Evolutionary conservation across 2,888 invertebrate genomes (phyloP).

Genomic region (Polydrusus tereticollis): DNA sequence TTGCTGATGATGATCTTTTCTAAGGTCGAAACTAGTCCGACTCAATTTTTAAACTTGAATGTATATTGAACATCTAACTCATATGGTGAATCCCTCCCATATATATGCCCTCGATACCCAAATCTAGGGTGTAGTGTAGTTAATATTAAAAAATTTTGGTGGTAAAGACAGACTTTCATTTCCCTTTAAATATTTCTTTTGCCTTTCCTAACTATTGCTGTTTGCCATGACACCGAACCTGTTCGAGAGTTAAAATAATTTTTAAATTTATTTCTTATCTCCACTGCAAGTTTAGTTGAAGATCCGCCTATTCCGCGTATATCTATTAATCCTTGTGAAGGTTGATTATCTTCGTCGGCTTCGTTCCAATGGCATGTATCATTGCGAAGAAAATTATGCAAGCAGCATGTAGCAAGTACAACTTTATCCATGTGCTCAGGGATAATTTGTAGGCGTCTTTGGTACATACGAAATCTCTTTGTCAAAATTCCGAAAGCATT

Average conservation of each 20-base stretch:
- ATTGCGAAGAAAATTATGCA: constrained; percentile 32
- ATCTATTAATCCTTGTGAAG: too few relatives aligned
- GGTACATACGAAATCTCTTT: not conserved
- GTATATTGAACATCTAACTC: too few relatives aligned
- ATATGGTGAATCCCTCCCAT: too few relatives aligned
- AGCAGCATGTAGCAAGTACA: constrained; percentile 14
- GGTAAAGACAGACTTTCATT: too few relatives aligned
- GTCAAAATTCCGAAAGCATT: constrained; percentile 50
- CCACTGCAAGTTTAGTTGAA: not conserved
- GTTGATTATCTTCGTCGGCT: not conserved
- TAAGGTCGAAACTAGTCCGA: too few relatives aligned
- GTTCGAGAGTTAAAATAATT: constrained; percentile 1
- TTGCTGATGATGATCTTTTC: too few relatives aligned
- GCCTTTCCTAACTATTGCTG: not conserved
- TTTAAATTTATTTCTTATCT: constrained; percentile 1
- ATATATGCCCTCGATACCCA: too few relatives aligned
- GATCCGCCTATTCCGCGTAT: not conserved
- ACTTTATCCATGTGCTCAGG: constrained; percentile 14
- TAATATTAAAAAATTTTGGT: too few relatives aligned
- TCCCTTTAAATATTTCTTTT: too few relatives aligned
- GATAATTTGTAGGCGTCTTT: not conserved
- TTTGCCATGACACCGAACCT: not conserved
- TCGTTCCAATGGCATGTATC: constrained; percentile 34
- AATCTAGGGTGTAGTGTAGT: too few relatives aligned
- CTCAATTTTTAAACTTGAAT: too few relatives aligned